These are phyloP conservation scores for Morpho helenor DNA, from an alignment of 2,888 invertebrate genomes.

Conservation along the genomic window DNA sequence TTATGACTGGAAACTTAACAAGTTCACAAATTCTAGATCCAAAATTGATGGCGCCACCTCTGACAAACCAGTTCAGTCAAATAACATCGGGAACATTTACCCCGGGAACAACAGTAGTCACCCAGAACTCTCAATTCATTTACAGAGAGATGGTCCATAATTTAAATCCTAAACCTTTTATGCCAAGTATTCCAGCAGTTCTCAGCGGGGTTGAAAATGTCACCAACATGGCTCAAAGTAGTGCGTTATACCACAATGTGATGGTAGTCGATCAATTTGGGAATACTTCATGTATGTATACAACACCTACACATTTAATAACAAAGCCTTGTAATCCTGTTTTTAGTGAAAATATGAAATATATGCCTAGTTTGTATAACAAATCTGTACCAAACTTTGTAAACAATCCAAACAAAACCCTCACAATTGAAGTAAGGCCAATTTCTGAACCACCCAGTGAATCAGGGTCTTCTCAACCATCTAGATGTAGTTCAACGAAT, in stretches of 20 bases:
- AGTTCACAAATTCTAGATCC: conserved; percentile 47
- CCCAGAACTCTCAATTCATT: conserved; percentile 70
- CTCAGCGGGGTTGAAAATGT: conserved; percentile 55
- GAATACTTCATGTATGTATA: conserved; percentile 66
- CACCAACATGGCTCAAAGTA: conserved; percentile 56
- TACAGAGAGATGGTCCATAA: conserved; percentile 73
- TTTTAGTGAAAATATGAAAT: conserved; percentile 40
- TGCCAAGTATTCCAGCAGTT: conserved; percentile 58
- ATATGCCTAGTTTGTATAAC: conserved; percentile 36
- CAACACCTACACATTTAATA: conserved; percentile 53
- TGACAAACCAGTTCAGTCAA: conserved; percentile 54
- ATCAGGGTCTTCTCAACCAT: conserved; percentile 25
- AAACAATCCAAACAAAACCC: conserved; percentile 55
- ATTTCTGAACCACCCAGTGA: conserved; percentile 37
- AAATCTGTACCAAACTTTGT: conserved; percentile 39
- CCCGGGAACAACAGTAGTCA: conserved; percentile 65
- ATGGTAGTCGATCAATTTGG: conserved; percentile 73
- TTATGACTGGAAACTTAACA: conserved; percentile 56
- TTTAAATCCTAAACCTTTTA: conserved; percentile 63
- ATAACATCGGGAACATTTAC: conserved; percentile 51
- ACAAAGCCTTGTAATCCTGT: conserved; percentile 48
- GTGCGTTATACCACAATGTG: conserved; percentile 69
- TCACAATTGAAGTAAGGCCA: conserved; percentile 67
- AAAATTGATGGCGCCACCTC: conserved; percentile 44
- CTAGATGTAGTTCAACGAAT: conserved; percentile 12